Evolutionary conservation across 2,888 invertebrate genomes (phyloP), one percentile per base, ranked within the genome.

Genomic region (Embidobia sp.): DNA sequence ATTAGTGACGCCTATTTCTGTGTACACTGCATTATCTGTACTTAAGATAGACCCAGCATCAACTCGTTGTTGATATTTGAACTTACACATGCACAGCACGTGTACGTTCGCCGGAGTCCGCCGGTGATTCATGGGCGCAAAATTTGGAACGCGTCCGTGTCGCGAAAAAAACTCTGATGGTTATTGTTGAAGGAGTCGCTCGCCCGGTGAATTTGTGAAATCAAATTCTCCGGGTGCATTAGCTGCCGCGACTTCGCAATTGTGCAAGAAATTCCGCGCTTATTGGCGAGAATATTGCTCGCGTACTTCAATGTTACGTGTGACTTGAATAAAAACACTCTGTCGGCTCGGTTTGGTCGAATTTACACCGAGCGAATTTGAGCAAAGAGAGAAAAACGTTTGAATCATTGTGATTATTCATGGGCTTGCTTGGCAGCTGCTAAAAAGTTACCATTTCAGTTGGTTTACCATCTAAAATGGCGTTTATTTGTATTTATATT

Each of bases 1-100:
- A 85, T 86, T 86, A 86, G 83, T 77, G 81, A 84, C 84, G 83
- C 85, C 82, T 80, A 82, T 84, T 85, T 81, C 84, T 81, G 81
- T 82, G 80, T 81, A 84, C 83, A 77, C 29, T 67, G 74, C 79
- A 70, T 77, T 79, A 79, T 79, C 79, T 79, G 59, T 53, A 79
- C 75, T 74, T 51, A 72, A 77, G 77, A 77, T 74, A 79, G 74
- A 79, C 73, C 48, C 37, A 35, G 59, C 57, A 46, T 67, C 44
- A 67, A 61, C 67, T 29, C 31, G 64, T 42, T 48, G 67, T 64
- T 67, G 67, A 64, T 63, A 63, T 59, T 57, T 49, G 37, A 46
- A 55, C 63, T 48, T 31, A 66, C 64, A 61, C 73, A 69, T 55
- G 48, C 44, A 22, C 53, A 35, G 35, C 67, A 59, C 63, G 48